These are phyloP conservation scores for Esox lucius DNA, from an alignment of 2,797 vertebrate species.

Conservation along the genomic window DNA sequence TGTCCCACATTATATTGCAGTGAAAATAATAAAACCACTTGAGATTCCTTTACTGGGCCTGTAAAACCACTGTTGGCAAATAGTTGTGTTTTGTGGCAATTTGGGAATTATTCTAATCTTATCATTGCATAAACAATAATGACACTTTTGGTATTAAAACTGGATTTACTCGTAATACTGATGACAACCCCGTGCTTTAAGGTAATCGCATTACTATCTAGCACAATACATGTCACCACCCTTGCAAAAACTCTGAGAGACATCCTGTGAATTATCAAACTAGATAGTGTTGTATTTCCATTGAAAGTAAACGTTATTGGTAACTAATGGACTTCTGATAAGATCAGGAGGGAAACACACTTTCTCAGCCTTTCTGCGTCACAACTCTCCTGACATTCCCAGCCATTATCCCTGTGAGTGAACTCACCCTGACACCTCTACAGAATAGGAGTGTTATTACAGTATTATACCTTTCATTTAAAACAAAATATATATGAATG, in stretches of 20 bases:
- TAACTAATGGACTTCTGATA: conserved; percentile 33
- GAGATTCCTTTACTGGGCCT: conserved; percentile 20
- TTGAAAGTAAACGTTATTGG: conserved; percentile 23
- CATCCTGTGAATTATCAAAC: not conserved
- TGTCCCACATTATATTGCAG: conserved; percentile 10
- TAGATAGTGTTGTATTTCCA: conserved; percentile 1
- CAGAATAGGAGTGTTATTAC: conserved; percentile 3
- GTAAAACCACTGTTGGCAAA: conserved; percentile 29
- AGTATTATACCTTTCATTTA: conserved; percentile 17
- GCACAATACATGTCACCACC: conserved; percentile 10
- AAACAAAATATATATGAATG: conserved; percentile 14
- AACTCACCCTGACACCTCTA: conserved; percentile 12
- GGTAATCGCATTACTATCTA: conserved; percentile 43
- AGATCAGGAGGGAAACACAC: conserved; percentile 21
- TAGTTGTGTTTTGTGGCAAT: not conserved
- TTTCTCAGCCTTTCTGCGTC: conserved; percentile 17
- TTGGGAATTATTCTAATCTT: conserved; percentile 11
- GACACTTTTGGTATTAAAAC: conserved; percentile 6
- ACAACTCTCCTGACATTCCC: conserved; percentile 11
- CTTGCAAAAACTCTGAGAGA: not conserved
- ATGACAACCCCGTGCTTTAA: conserved; percentile 7
- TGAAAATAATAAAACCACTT: conserved; percentile 26
- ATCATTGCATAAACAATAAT: conserved; percentile 15
- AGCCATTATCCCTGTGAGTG: not conserved
- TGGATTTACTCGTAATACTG: not conserved